Percentiles rank a stretch among this genome's conserved stretches.
phyloP scores from a whole-genome alignment of 1,140 invertebrate genomes.

The Nebria ingens region DNA sequence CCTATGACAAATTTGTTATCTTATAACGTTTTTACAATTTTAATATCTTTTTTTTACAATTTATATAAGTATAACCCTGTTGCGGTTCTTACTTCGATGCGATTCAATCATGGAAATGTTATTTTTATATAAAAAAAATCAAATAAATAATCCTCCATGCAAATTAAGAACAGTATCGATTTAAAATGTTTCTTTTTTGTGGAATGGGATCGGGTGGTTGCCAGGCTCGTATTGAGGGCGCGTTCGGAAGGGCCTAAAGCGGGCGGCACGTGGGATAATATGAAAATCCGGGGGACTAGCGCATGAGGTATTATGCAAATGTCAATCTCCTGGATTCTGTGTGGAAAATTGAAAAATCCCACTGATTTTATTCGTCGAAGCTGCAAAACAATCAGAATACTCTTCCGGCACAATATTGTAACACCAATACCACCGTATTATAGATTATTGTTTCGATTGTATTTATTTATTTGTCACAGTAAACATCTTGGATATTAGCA shows the following conservation, averaged over 20 bases:
- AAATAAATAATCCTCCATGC: neutral
- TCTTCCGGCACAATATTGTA: neutral
- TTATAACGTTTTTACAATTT: too few species aligned
- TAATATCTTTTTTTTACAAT: too few species aligned
- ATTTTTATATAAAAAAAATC: too few species aligned
- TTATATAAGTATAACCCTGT: too few species aligned
- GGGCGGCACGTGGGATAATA: conserved; percentile 1
- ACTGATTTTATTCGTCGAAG: conserved; percentile 4
- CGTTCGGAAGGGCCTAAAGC: neutral
- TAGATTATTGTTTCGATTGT: neutral
- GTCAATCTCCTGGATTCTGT: neutral
- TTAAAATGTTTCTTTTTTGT: neutral
- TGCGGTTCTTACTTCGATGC: too few species aligned
- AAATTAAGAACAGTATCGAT: conserved; percentile 2
- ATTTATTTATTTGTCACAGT: too few species aligned
- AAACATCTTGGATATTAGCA: too few species aligned
- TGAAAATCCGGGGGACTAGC: conserved; percentile 3
- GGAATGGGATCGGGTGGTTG: too few species aligned
- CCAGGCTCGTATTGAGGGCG: neutral
- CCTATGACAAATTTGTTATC: too few species aligned
- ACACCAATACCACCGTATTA: neutral
- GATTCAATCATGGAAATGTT: too few species aligned
- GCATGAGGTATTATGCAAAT: conserved; percentile 6
- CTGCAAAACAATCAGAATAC: neutral
- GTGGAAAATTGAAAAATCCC: conserved; percentile 8